phyloP scores from a whole-genome alignment of 2,888 invertebrate species.

The Pseudococcus viburni region DNA sequence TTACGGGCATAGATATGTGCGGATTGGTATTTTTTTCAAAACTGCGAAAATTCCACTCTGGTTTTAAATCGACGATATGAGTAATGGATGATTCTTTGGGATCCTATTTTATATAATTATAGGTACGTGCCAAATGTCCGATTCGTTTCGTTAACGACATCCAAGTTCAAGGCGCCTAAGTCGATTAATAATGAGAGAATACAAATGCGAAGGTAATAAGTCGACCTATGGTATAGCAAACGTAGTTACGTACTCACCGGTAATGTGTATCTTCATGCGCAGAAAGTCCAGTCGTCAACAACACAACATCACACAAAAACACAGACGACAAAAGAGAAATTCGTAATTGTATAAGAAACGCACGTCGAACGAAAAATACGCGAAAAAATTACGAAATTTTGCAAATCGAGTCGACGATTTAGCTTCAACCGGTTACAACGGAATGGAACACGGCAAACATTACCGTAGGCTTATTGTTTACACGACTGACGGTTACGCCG shows the following conservation, averaged over 20 bases:
- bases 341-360: background rate
- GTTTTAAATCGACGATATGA: background rate
- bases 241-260: no score
- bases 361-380: background rate
- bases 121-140: no score
- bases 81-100: no score
- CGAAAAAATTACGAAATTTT: slow-evolving; percentile 27
- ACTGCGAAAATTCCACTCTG: background rate
- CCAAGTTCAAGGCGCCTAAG: no score
- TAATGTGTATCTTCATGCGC: no score
- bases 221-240: no score
- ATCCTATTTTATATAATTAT: no score
- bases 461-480: slow-evolving; percentile 58
- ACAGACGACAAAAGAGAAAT: background rate
- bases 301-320: no score
- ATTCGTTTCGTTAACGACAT: no score
- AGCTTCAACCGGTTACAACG: slow-evolving; percentile 54
- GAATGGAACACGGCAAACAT: slow-evolving; percentile 6
- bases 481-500: slow-evolving; percentile 48
- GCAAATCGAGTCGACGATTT: background rate
- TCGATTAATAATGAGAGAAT: no score
- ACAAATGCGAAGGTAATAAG: no score
- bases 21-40: background rate
- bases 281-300: no score
- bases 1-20: background rate